phyloP scores from a whole-genome alignment of 2,797 vertebrate genomes.

The Etheostoma nigrum region DNA sequence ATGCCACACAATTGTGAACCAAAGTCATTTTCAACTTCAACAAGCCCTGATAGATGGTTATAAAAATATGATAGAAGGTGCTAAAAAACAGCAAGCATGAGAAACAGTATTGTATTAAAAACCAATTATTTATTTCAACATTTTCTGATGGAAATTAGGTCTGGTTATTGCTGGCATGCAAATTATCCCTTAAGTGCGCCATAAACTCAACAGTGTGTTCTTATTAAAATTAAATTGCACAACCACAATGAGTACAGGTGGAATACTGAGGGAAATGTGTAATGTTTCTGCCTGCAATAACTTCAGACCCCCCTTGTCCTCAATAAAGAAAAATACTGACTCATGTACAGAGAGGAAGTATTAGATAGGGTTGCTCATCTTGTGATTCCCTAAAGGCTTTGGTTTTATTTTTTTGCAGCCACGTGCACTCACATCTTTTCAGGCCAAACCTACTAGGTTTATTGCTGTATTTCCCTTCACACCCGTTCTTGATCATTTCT shows the following conservation, averaged over 20 bases:
- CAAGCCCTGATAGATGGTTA: not conserved
- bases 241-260: not conserved
- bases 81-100: not conserved
- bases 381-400: not conserved
- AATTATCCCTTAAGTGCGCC: not conserved
- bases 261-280: not conserved
- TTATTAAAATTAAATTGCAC: conserved; percentile 3
- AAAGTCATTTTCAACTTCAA: no score
- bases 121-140: not conserved
- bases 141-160: not conserved
- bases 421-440: not conserved
- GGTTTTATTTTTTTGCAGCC: not conserved
- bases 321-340: not conserved
- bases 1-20: no score
- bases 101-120: not conserved
- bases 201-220: not conserved
- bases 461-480: not conserved
- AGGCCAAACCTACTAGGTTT: not conserved
- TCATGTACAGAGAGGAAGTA: not conserved
- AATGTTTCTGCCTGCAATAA: conserved; percentile 12
- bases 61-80: not conserved
- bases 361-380: not conserved
- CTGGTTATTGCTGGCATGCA: not conserved
- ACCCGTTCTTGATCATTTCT: no score
- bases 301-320: not conserved